phyloP scores from a whole-genome alignment of 2,888 invertebrate species.

The Hyalella azteca region DNA sequence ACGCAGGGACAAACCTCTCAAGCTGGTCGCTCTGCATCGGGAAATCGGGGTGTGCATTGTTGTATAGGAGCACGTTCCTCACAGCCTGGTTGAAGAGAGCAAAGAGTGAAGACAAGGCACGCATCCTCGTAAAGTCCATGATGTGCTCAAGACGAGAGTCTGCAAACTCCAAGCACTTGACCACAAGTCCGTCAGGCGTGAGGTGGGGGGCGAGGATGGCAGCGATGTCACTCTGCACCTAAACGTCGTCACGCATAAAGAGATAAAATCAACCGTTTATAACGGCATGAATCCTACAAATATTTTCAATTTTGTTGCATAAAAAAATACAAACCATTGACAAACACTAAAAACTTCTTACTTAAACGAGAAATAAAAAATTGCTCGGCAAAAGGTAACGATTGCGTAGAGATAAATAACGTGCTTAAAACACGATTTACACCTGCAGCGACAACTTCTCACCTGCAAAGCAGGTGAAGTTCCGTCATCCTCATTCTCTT shows the following conservation, averaged over 20 bases:
- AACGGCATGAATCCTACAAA: too few relatives aligned
- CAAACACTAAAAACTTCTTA: too few relatives aligned
- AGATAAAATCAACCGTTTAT: too few relatives aligned
- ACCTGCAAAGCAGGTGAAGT: neutral
- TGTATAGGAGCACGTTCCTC: slow-evolving; percentile 89
- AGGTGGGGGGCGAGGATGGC: slow-evolving; percentile 84
- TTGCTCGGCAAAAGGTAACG: too few relatives aligned
- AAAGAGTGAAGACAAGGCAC: slow-evolving; percentile 93
- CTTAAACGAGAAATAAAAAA: too few relatives aligned
- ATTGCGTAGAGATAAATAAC: too few relatives aligned
- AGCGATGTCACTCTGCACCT: slow-evolving; percentile 89
- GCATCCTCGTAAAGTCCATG: slow-evolving; percentile 97
- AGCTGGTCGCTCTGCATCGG: slow-evolving; percentile 89
- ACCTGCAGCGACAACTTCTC: too few relatives aligned
- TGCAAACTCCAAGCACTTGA: slow-evolving; percentile 89
- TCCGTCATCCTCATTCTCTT: slow-evolving; percentile 10
- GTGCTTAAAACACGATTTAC: too few relatives aligned
- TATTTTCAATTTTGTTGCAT: too few relatives aligned
- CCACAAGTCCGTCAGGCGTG: slow-evolving; percentile 90
- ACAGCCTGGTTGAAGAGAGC: slow-evolving; percentile 89
- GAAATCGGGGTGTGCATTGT: slow-evolving; percentile 92
- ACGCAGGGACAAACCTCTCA: slow-evolving; percentile 68
- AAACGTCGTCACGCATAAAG: too few relatives aligned
- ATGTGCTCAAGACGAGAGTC: slow-evolving; percentile 84
- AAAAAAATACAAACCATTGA: too few relatives aligned